A percentile compares a stretch with the other conserved stretches of the same genome.
Evolutionary conservation across 1,140 invertebrate species (phyloP).

Genomic region (Psilanteris sp.): DNA sequence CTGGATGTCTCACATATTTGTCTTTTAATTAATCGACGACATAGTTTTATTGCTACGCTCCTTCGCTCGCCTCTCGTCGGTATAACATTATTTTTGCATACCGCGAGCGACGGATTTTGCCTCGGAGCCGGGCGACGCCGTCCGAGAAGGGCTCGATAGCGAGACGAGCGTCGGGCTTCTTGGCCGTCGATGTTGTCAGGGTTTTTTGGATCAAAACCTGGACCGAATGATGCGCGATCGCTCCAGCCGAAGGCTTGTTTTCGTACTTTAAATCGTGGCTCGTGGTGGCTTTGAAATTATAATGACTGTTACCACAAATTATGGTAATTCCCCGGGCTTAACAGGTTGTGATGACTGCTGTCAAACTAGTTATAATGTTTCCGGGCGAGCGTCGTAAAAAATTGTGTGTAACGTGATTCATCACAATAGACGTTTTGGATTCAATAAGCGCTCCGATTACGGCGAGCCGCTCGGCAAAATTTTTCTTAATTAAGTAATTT

Average conservation of each 20-base stretch:
- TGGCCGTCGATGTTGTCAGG: too few species aligned
- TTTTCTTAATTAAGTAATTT: slow-evolving; percentile 47
- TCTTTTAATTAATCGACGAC: slow-evolving; percentile 37
- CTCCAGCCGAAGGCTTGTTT: slow-evolving; percentile 47
- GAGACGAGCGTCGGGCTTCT: too few species aligned
- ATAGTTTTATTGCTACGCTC: slow-evolving; percentile 30
- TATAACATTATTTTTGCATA: slow-evolving; percentile 22
- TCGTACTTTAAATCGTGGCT: slow-evolving; percentile 39
- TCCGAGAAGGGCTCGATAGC: too few species aligned
- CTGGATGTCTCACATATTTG: slow-evolving; percentile 28
- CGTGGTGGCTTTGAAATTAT: slow-evolving; percentile 41
- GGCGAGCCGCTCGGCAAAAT: slow-evolving; percentile 4
- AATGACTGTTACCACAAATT: slow-evolving; percentile 51
- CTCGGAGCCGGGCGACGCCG: too few species aligned
- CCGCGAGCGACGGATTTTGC: slow-evolving; percentile 2
- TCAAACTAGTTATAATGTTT: slow-evolving; percentile 46
- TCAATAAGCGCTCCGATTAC: slow-evolving; percentile 21
- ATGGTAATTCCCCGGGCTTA: slow-evolving; percentile 42
- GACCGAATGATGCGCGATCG: too few species aligned
- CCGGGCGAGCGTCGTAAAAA: slow-evolving; percentile 18
- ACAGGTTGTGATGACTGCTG: slow-evolving; percentile 39
- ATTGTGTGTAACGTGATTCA: slow-evolving; percentile 25
- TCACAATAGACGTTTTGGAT: slow-evolving; percentile 28
- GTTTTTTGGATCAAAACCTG: too few species aligned
- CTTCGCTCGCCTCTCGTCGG: slow-evolving; percentile 10